Evolutionary conservation across 1,140 invertebrate species (phyloP).

Genomic region (Andrena cerasifolii): DNA sequence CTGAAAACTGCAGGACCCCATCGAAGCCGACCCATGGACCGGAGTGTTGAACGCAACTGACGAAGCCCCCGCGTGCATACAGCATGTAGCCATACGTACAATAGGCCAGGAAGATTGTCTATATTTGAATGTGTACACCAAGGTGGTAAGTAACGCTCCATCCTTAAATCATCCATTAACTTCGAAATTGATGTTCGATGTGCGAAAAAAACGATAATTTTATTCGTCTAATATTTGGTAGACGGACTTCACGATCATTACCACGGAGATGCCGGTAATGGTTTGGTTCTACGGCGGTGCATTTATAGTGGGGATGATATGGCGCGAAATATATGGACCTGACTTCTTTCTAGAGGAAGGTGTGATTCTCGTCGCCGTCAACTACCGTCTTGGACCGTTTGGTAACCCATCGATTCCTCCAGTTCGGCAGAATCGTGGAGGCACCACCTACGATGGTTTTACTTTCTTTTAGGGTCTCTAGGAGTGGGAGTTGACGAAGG

Average conservation of each 20-base stretch:
- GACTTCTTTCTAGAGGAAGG: conserved; percentile 86
- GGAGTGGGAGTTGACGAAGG: conserved; percentile 83
- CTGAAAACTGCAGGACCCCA: neutral
- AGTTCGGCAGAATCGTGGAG: neutral
- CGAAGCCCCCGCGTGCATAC: conserved; percentile 37
- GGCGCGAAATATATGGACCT: conserved; percentile 65
- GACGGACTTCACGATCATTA: neutral
- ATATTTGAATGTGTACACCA: conserved; percentile 86
- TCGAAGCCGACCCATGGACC: conserved; percentile 41
- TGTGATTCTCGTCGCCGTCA: conserved; percentile 82
- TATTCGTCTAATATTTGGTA: neutral
- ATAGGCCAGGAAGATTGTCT: conserved; percentile 85
- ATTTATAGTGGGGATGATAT: conserved; percentile 84
- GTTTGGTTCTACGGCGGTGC: conserved; percentile 91
- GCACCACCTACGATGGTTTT: too few relatives aligned
- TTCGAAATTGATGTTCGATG: too few relatives aligned
- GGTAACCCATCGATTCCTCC: conserved; percentile 6
- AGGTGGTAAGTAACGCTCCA: conserved; percentile 64
- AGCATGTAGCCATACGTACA: conserved; percentile 42
- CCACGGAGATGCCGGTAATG: conserved; percentile 82
- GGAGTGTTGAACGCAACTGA: conserved; percentile 33
- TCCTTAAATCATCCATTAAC: too few relatives aligned
- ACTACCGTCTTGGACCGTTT: conserved; percentile 51
- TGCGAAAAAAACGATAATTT: too few relatives aligned
- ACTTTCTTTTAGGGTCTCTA: conserved; percentile 79